phyloP scores from a whole-genome alignment of 2,113 vertebrate species.

The Gymnogyps californianus region DNA sequence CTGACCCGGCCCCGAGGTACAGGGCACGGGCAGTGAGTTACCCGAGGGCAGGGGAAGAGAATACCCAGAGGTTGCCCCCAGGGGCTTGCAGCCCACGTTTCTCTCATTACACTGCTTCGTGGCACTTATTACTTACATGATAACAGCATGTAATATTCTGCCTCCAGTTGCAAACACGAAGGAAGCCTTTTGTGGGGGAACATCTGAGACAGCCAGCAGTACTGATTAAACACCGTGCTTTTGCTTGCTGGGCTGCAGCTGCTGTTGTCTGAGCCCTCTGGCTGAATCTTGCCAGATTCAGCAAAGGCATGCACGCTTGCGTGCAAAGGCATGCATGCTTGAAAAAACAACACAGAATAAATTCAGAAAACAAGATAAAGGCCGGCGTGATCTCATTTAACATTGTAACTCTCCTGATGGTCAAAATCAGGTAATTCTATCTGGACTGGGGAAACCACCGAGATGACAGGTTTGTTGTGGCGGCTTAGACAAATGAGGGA shows the following conservation, averaged over 20 bases:
- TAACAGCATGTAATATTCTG: accelerated
- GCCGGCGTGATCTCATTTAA: too few species aligned
- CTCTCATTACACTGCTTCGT: accelerated
- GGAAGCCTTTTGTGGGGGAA: too few species aligned
- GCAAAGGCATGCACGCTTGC: neutral
- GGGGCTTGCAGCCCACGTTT: accelerated
- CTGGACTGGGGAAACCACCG: accelerated
- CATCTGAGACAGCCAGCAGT: too few species aligned
- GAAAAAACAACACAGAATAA: neutral
- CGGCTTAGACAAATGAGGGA: accelerated
- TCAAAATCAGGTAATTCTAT: neutral
- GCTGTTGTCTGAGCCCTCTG: accelerated
- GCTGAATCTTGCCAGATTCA: neutral
- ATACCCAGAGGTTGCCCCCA: neutral
- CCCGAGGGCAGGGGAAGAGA: neutral
- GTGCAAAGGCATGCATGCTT: neutral
- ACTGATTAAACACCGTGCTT: accelerated
- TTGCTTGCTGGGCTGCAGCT: neutral
- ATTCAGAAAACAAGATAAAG: neutral
- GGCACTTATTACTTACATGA: neutral
- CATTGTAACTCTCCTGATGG: too few species aligned
- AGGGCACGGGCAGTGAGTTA: neutral
- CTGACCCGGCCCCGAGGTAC: accelerated
- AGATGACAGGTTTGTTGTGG: too few species aligned
- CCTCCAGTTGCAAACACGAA: neutral